phyloP scores from a whole-genome alignment of 2,888 invertebrate species.

The Myathropa florea region DNA sequence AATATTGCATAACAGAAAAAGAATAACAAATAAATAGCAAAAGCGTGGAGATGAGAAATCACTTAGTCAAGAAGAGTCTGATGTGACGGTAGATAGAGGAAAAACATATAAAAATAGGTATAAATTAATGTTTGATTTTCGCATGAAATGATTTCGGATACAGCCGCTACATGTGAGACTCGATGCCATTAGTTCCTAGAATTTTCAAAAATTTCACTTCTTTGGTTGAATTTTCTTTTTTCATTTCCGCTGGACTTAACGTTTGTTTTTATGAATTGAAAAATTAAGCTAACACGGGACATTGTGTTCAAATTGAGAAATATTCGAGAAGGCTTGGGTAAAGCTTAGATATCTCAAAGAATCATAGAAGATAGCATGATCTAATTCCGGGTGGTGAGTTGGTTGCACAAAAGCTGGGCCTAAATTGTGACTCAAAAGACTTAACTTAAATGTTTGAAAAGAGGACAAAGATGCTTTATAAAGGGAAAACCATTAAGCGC shows the following conservation, averaged over 20 bases:
- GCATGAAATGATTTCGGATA: slow-evolving; percentile 34
- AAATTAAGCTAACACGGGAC: too few species aligned
- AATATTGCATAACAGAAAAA: not conserved
- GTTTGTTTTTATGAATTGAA: not conserved
- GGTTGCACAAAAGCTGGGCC: too few species aligned
- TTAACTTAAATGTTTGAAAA: too few species aligned
- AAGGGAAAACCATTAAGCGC: too few species aligned
- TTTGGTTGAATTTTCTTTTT: not conserved
- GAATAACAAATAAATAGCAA: slow-evolving; percentile 8
- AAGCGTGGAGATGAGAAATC: not conserved
- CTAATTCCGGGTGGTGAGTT: too few species aligned
- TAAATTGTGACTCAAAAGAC: too few species aligned
- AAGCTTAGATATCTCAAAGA: too few species aligned
- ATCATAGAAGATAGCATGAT: too few species aligned
- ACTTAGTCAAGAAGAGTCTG: not conserved
- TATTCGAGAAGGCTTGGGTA: too few species aligned
- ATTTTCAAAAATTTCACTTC: not conserved
- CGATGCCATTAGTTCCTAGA: slow-evolving; percentile 57
- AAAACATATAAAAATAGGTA: slow-evolving; percentile 29
- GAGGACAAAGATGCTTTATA: too few species aligned
- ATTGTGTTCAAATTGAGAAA: too few species aligned
- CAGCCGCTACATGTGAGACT: not conserved
- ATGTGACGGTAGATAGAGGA: slow-evolving; percentile 52
- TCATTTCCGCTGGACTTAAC: not conserved
- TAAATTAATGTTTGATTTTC: slow-evolving; percentile 38